Percentiles rank a stretch among this genome's conserved stretches.
phyloP scores from a whole-genome alignment of 1,140 invertebrate species.

The Trachymyrmex cornetzi region DNA sequence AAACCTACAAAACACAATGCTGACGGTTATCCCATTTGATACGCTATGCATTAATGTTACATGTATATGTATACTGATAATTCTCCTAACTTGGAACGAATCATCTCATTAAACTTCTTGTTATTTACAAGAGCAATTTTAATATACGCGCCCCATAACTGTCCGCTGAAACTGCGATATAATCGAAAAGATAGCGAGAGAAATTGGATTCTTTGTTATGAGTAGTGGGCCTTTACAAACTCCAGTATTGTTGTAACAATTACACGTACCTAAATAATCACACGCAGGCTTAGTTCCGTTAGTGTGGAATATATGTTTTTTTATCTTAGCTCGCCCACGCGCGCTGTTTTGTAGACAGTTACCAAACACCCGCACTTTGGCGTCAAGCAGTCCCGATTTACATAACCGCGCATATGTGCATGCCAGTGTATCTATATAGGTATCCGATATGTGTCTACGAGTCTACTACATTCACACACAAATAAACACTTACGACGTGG shows the following conservation, averaged over 20 bases:
- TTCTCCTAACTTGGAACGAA: background rate
- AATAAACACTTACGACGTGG: constrained; percentile 55
- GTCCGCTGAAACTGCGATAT: background rate
- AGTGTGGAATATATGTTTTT: background rate
- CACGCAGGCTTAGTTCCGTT: background rate
- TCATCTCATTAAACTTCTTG: background rate
- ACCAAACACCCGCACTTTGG: background rate
- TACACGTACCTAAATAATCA: background rate
- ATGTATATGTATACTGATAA: background rate
- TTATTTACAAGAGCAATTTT: background rate
- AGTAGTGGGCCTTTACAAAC: background rate
- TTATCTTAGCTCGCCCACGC: background rate
- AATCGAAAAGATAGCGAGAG: background rate
- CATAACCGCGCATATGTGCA: constrained; percentile 24
- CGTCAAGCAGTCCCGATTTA: constrained; percentile 34
- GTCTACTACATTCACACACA: constrained; percentile 16
- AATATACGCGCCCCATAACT: background rate
- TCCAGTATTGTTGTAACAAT: background rate
- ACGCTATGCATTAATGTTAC: background rate
- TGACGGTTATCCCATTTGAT: background rate
- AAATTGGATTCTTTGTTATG: background rate
- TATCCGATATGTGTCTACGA: constrained; percentile 26
- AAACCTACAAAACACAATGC: background rate
- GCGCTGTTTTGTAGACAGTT: constrained; percentile 11
- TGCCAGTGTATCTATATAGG: background rate